Conservation (phyloP, 2,797 vertebrate genomes). For the Chelidonichthys spinosus region DNA sequence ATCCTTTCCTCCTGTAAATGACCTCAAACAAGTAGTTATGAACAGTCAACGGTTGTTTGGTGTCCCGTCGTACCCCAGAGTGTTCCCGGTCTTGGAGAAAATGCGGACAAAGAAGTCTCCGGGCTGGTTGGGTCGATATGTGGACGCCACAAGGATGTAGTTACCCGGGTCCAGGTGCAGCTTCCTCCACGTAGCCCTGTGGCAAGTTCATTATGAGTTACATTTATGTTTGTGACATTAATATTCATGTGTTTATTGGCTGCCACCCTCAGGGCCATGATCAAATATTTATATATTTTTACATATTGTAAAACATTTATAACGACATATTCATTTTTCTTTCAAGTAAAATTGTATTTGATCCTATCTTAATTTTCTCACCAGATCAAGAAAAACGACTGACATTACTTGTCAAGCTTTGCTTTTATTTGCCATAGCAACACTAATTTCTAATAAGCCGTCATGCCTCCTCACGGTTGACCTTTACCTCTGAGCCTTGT, state of each 20-base stretch:
- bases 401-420: not conserved
- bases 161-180: constrained; percentile 81
- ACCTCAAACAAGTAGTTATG: not conserved
- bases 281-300: not conserved
- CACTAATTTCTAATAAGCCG: not conserved
- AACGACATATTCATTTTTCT: not conserved
- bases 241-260: not conserved
- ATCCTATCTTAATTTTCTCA: not conserved
- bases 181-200: constrained; percentile 80
- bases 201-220: not conserved
- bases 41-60: not conserved
- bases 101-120: constrained; percentile 85
- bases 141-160: constrained; percentile 82
- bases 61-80: constrained; percentile 71
- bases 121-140: constrained; percentile 78
- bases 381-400: not conserved
- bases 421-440: not conserved
- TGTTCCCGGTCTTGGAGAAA: constrained; percentile 84
- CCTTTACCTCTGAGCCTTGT: constrained; percentile 75
- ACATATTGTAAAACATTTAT: not conserved
- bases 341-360: not conserved
- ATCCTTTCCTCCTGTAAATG: not conserved
- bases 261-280: not conserved
- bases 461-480: not conserved
- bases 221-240: not conserved